Percentiles rank a stretch among this genome's conserved stretches.
Conservation (phyloP, 2,888 invertebrate genomes). For the Baronia brevicornis region DNA sequence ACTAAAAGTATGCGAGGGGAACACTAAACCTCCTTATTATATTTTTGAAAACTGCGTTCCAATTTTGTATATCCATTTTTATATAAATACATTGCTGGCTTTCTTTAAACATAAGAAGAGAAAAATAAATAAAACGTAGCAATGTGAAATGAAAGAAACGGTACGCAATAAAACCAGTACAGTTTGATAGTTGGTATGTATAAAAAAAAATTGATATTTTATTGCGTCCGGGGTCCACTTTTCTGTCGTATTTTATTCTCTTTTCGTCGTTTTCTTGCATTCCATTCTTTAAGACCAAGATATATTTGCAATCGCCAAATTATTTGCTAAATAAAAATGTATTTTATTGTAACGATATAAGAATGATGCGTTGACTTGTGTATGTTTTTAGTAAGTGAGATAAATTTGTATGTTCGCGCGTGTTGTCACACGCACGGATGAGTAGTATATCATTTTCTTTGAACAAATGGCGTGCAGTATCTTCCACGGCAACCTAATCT, state of each 20-base stretch:
- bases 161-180: too few species aligned
- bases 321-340: slow-evolving; percentile 7
- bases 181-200: slow-evolving; percentile 20
- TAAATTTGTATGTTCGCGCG: slow-evolving; percentile 34
- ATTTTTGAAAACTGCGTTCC: too few species aligned
- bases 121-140: too few species aligned
- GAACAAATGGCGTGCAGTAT: slow-evolving; percentile 60
- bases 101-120: too few species aligned
- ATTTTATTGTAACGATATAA: slow-evolving; percentile 22
- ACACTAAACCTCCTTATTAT: too few species aligned
- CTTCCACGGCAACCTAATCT: slow-evolving; percentile 61
- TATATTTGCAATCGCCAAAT: slow-evolving; percentile 17
- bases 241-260: slow-evolving; percentile 66
- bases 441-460: slow-evolving; percentile 67
- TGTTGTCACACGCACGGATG: slow-evolving; percentile 64
- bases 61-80: too few species aligned
- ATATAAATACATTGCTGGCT: too few species aligned
- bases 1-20: slow-evolving; percentile 51
- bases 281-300: slow-evolving; percentile 28
- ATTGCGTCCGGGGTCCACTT: slow-evolving; percentile 66
- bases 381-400: slow-evolving; percentile 17
- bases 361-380: slow-evolving; percentile 10
- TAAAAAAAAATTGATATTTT: slow-evolving; percentile 73
- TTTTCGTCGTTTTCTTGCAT: slow-evolving; percentile 43
- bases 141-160: too few species aligned